Percentiles rank a stretch among this genome's conserved stretches.
These are phyloP conservation scores for Podotricha telesiphe DNA, from an alignment of 2,888 invertebrate species.

Conservation along the genomic window DNA sequence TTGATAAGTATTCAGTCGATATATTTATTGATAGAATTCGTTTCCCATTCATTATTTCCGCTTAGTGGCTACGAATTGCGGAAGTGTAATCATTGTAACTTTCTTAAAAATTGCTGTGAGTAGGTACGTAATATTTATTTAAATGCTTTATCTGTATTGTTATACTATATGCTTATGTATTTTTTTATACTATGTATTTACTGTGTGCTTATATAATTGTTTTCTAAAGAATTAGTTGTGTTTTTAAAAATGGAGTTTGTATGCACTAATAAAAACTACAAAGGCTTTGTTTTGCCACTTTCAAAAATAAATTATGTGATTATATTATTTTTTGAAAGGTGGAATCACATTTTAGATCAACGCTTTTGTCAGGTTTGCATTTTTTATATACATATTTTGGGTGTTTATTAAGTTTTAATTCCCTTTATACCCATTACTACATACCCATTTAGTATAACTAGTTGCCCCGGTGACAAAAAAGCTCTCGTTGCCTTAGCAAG, in stretches of 20 bases:
- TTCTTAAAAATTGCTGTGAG: constrained; percentile 23
- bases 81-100: constrained; percentile 25
- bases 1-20: constrained; percentile 4
- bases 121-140: constrained; percentile 18
- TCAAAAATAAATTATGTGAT: too few relatives aligned
- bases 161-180: constrained; percentile 3
- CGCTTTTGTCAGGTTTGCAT: too few relatives aligned
- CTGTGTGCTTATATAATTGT: constrained; percentile 7
- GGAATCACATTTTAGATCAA: too few relatives aligned
- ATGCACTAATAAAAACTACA: not conserved
- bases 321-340: too few relatives aligned
- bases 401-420: too few relatives aligned
- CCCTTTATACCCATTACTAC: too few relatives aligned
- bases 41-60: constrained; percentile 29
- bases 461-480: too few relatives aligned
- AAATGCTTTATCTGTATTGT: constrained; percentile 12
- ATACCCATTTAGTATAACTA: too few relatives aligned
- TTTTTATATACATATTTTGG: too few relatives aligned
- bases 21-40: constrained; percentile 22
- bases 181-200: constrained; percentile 1
- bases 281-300: not conserved
- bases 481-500: too few relatives aligned
- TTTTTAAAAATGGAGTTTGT: not conserved
- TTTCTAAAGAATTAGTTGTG: not conserved
- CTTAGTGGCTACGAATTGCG: constrained; percentile 26